These are phyloP conservation scores for Sisyra terminalis DNA, from an alignment of 2,888 invertebrate genomes.

Conservation along the genomic window DNA sequence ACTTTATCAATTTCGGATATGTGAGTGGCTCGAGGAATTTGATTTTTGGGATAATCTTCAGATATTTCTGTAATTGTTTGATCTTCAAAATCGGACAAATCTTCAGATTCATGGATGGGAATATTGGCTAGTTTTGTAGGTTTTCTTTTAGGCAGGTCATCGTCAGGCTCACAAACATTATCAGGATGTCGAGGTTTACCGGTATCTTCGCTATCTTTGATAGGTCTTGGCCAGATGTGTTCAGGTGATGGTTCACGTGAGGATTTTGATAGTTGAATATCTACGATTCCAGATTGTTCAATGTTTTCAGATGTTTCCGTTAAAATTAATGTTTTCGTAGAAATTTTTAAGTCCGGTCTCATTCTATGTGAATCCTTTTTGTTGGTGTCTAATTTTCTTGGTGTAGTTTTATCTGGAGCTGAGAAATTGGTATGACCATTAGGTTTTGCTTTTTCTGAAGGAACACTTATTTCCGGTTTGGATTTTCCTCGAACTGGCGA, in stretches of 20 bases:
- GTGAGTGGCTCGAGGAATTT: slow-evolving; percentile 12
- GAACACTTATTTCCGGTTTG: slow-evolving; percentile 33
- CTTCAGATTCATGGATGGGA: slow-evolving; percentile 40
- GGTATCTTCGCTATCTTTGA: slow-evolving; percentile 37
- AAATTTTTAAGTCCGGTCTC: slow-evolving; percentile 24
- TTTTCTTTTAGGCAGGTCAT: slow-evolving; percentile 27
- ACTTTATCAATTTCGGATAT: slow-evolving; percentile 24
- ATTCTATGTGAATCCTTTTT: slow-evolving; percentile 13
- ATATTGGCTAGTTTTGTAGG: slow-evolving; percentile 28
- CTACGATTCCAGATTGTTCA: slow-evolving; percentile 41
- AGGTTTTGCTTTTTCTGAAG: slow-evolving; percentile 20
- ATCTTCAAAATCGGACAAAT: slow-evolving; percentile 33
- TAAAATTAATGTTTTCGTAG: slow-evolving; percentile 35
- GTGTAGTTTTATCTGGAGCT: slow-evolving; percentile 4
- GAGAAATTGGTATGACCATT: not conserved
- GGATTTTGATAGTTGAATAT: slow-evolving; percentile 54
- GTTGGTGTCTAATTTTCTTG: slow-evolving; percentile 11
- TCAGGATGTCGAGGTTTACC: slow-evolving; percentile 56
- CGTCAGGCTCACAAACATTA: slow-evolving; percentile 58
- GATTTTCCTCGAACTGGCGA: slow-evolving; percentile 23
- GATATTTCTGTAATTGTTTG: slow-evolving; percentile 17
- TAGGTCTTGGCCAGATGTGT: slow-evolving; percentile 48
- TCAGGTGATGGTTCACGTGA: slow-evolving; percentile 62
- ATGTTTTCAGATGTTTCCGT: slow-evolving; percentile 19
- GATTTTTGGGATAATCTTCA: slow-evolving; percentile 11